Evolutionary conservation across 2,113 vertebrate genomes (phyloP), one percentile per base, ranked within the genome.

Genomic region (Noctilio leporinus): DNA sequence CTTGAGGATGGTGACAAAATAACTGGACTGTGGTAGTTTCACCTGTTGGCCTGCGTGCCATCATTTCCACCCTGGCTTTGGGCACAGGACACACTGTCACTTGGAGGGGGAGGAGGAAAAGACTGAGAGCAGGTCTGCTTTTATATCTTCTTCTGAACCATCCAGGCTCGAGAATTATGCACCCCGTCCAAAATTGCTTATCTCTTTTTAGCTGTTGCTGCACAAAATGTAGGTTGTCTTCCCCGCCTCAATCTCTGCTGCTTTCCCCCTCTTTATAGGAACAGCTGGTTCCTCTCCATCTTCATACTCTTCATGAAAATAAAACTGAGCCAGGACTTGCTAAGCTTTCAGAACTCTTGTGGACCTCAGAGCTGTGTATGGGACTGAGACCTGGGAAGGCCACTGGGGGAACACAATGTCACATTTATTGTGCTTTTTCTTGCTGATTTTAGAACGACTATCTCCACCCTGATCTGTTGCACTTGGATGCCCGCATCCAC

Each of bases 1-100:
- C 96, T 98, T 97, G 96, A 97, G 97, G 97, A 97, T 97, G 97
- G 92, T 93, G 97, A 97, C 97, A 97, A 97, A 98, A 98, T 98
- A 97, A 89, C 97, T 93, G 47, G 62, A 28, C 76, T n/a, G 76
- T 89, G 97, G 95, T 97, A 96, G 98, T 97, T 98, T 95, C 96
- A 96, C 97, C 97, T 97, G 88, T 96, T 97, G 97, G 93, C 92
- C 97, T 97, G 96, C 93, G 86, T 98, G 90, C 97, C 97, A 94
- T 98, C 97, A 97, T 98, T 93, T 95, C 96, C 89, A 94, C 81
- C 93, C 97, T 95, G 95, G 95, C 86, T 97, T 96, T 96, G 96
- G 97, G 96, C 20, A 83, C 96, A 85, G 91, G 94, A 95, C 85
- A 95, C 62, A 62, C 96, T 96, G 55, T 93, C 85, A 76, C 35